phyloP scores from a whole-genome alignment of 92 coral and sea anemone species.

The Phenganax stokvisi region DNA sequence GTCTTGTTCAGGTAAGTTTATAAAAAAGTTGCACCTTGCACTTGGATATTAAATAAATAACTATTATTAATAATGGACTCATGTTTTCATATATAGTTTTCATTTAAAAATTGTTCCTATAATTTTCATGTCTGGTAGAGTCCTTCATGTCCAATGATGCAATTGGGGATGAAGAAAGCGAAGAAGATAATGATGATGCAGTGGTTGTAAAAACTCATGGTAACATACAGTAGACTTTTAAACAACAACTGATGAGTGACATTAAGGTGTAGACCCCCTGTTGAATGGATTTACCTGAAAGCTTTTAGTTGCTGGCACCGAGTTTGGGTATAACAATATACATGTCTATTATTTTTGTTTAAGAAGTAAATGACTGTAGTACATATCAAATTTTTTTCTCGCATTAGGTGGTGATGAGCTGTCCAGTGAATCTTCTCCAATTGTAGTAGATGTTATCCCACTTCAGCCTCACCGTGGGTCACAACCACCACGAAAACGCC shows the following conservation, averaged over 20 bases:
- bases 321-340: not conserved
- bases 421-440: slow-evolving; percentile 1
- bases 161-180: not conserved
- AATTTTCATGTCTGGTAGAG: not conserved
- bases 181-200: not conserved
- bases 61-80: too few species aligned
- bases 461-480: not conserved
- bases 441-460: not conserved
- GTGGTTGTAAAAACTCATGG: not conserved
- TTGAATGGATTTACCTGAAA: not conserved
- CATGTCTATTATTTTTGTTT: too few species aligned
- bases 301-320: not conserved
- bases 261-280: not conserved
- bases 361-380: not conserved
- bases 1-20: slow-evolving; percentile 1
- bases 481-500: not conserved
- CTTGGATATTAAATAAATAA: not conserved
- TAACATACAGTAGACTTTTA: not conserved
- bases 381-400: not conserved
- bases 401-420: not conserved
- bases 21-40: not conserved
- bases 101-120: not conserved
- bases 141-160: not conserved
- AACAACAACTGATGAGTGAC: not conserved
- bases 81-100: too few species aligned